phyloP scores from a whole-genome alignment of 2,113 vertebrate species.

The Cololabis saira region DNA sequence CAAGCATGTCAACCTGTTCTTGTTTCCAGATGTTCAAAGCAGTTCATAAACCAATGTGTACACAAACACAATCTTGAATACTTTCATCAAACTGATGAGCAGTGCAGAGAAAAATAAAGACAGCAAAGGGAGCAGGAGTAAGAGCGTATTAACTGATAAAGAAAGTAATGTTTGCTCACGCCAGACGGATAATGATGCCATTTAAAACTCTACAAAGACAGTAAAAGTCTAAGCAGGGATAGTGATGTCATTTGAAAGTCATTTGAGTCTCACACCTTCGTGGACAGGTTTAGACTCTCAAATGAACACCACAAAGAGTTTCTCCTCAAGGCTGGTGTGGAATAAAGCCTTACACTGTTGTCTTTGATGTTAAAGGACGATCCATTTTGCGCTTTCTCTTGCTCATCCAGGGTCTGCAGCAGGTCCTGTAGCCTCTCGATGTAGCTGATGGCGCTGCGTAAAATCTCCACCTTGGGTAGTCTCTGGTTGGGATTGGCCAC shows the following conservation, averaged over 20 bases:
- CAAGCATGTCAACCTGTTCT: neutral
- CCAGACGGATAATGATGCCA: too few relatives aligned
- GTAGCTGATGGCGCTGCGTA: constrained; percentile 97
- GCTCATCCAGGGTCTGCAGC: constrained; percentile 91
- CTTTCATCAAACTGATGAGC: too few relatives aligned
- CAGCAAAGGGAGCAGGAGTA: too few relatives aligned
- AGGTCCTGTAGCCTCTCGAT: constrained; percentile 95
- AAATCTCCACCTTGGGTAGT: constrained; percentile 97
- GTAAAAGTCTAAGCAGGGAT: neutral
- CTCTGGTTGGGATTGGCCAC: constrained; percentile 97
- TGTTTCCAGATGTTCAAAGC: neutral
- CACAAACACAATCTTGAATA: too few relatives aligned
- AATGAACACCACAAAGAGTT: neutral
- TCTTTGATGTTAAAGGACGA: constrained; percentile 82
- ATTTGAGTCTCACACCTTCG: neutral
- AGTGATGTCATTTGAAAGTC: neutral
- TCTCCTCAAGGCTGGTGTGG: neutral
- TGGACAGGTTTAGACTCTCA: neutral
- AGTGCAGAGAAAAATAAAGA: too few relatives aligned
- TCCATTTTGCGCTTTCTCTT: constrained; percentile 85
- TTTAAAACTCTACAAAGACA: constrained; percentile 1
- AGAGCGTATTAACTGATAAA: too few relatives aligned
- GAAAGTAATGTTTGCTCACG: neutral
- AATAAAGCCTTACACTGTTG: constrained; percentile 83
- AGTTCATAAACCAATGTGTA: too few relatives aligned